Conservation (phyloP, 2,888 invertebrate genomes). For the Trissonchulus sp. region DNA sequence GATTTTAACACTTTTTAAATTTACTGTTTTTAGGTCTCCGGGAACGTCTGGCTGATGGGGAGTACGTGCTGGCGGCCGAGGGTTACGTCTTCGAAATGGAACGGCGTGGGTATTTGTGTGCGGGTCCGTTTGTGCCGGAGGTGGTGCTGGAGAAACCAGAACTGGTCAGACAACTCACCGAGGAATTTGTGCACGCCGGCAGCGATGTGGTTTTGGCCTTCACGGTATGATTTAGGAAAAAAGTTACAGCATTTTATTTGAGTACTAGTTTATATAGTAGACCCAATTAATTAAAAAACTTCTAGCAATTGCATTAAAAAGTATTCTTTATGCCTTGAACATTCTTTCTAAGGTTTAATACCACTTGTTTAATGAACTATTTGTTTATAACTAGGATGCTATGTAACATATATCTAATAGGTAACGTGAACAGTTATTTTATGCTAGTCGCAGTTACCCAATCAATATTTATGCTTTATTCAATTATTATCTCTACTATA, state of each 20-base stretch:
- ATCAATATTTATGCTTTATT: too few relatives aligned
- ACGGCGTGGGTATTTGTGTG: slow-evolving; percentile 56
- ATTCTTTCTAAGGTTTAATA: too few relatives aligned
- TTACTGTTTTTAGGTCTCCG: slow-evolving; percentile 42
- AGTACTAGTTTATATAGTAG: too few relatives aligned
- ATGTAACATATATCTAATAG: too few relatives aligned
- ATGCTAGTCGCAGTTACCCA: not conserved
- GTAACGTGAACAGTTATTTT: too few relatives aligned
- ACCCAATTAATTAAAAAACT: too few relatives aligned
- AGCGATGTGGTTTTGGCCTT: slow-evolving; percentile 51
- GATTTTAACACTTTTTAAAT: not conserved
- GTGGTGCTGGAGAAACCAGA: slow-evolving; percentile 54
- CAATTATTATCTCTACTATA: too few relatives aligned
- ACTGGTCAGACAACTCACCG: slow-evolving; percentile 45
- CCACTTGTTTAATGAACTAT: too few relatives aligned
- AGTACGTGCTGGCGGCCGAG: slow-evolving; percentile 54
- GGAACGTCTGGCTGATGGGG: slow-evolving; percentile 52
- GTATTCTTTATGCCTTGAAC: too few relatives aligned
- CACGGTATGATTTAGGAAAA: slow-evolving; percentile 42
- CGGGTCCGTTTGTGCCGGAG: slow-evolving; percentile 57
- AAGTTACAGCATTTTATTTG: too few relatives aligned
- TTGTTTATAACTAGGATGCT: not conserved
- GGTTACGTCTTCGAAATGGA: slow-evolving; percentile 56
- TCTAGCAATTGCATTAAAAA: too few relatives aligned
- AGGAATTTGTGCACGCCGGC: slow-evolving; percentile 52